Base-by-base conservation (phyloP, 2,797 vertebrate species). In the Falco naumanni region DNA sequence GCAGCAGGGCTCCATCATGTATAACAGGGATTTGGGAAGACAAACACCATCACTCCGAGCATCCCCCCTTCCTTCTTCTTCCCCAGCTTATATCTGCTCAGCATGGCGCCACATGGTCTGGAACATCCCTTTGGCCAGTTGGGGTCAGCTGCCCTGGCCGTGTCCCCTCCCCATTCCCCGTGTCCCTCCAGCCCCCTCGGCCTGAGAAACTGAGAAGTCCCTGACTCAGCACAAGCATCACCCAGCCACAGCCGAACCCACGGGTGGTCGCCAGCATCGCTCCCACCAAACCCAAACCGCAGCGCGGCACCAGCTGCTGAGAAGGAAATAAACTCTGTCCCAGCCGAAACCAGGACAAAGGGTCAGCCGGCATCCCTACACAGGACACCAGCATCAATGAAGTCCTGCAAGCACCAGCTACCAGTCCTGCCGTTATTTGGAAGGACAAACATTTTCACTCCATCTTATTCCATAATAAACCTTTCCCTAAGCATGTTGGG, bases 41-140 rank as follows among this genome's bases (percentile, higher is more conserved):
- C n/a, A 39, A 70, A 29, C 21, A 22, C 21, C 0, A 0, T n/a
- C 17, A 22, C 41, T 63, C 31, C 28, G 53, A 22, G 20, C 0
- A 1, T 45, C 1, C 21, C 12, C 14, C 28, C 1, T 15, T 12
- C 65, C 45, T n/a, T 63, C 4, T 60, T 66, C 47, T 41, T 1
- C 8, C 10, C 21, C 43, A 43, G 43, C 14, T 43, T 43, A 16
- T 43, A 43, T 43, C 7, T 37, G 43, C 43, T 43, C 16, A 43
- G 43, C 43, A 43, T 43, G 43, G 16, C 14, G 15, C 16, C 43
- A 16, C 16, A 43, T 16, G 43, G 43, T 16, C 16, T 43, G 43
- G 43, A 16, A 43, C 16, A 43, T 43, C 43, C 43, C 16, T n/a
- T 31, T 0, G 22, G 39, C 53, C 54, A 39, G n/a, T 3, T 60